phyloP scores from a whole-genome alignment of 30 jellyfish, hydroid and myxozoan species.

The Cassiopea xamachana region DNA sequence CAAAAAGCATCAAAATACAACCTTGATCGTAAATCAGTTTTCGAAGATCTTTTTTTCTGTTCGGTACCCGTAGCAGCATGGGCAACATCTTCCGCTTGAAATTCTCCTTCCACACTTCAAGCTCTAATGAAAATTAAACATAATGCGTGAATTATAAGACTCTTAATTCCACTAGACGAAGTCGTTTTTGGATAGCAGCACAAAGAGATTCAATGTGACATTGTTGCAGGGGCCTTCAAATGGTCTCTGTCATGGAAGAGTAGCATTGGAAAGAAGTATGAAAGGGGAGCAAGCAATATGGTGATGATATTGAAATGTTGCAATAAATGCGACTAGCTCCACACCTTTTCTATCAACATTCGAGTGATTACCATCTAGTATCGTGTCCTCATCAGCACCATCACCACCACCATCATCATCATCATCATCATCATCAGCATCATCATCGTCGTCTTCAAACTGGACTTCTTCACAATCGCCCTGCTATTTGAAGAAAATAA shows the following conservation, averaged over 20 bases:
- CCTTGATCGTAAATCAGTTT: conserved; percentile 70
- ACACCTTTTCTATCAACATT: background rate
- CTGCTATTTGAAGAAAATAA: background rate
- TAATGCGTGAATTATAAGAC: background rate
- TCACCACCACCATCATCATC: conserved; percentile 48
- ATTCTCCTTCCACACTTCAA: conserved; percentile 49
- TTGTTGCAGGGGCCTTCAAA: too few species aligned
- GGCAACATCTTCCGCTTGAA: conserved; percentile 69
- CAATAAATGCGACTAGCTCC: background rate
- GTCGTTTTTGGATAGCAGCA: too few species aligned
- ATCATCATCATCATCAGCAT: conserved; percentile 49
- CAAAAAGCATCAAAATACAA: too few species aligned
- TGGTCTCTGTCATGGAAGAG: too few species aligned
- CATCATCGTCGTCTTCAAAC: conserved; percentile 68
- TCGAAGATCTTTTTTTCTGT: conserved; percentile 31
- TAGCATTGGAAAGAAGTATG: too few species aligned
- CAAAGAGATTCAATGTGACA: too few species aligned
- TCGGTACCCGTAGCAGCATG: conserved; percentile 25
- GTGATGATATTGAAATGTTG: background rate
- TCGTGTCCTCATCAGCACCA: background rate
- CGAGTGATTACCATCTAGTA: conserved; percentile 14
- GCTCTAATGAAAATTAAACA: conserved; percentile 21
- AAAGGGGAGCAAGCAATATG: too few species aligned
- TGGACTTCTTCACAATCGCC: conserved; percentile 31
- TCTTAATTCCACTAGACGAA: background rate